Percentiles rank a stretch among this genome's conserved stretches.
These are phyloP conservation scores for Tyria jacobaeae DNA, from an alignment of 2,888 invertebrate species.

Conservation along the genomic window DNA sequence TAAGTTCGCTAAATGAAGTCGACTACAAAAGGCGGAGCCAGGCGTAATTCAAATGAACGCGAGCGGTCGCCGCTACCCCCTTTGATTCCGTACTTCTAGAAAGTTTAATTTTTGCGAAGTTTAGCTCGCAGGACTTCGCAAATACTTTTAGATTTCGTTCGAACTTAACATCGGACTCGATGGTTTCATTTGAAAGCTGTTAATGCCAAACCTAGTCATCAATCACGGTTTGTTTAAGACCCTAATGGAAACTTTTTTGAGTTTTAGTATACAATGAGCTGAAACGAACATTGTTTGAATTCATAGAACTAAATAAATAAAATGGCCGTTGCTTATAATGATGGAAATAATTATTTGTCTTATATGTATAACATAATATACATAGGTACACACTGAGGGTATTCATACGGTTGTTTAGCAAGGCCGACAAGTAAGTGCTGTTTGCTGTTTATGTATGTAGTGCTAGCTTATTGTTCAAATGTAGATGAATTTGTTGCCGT, in stretches of 20 bases:
- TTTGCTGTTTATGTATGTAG: constrained; percentile 54
- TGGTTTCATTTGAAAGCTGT: constrained; percentile 52
- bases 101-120: constrained; percentile 83
- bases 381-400: constrained; percentile 29
- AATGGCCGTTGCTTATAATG: constrained; percentile 34
- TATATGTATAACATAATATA: constrained; percentile 20
- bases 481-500: constrained; percentile 64
- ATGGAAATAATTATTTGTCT: constrained; percentile 34
- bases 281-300: constrained; percentile 35
- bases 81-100: constrained; percentile 79
- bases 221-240: constrained; percentile 40
- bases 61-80: constrained; percentile 69
- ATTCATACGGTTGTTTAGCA: constrained; percentile 43
- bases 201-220: constrained; percentile 37
- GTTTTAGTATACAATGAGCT: constrained; percentile 26
- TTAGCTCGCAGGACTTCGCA: constrained; percentile 73
- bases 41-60: constrained; percentile 83
- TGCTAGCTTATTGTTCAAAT: constrained; percentile 64
- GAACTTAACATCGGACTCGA: constrained; percentile 54
- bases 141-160: constrained; percentile 70
- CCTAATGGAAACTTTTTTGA: constrained; percentile 33
- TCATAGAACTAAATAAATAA: constrained; percentile 32
- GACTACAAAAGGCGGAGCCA: constrained; percentile 83
- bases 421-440: constrained; percentile 56
- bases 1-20: constrained; percentile 85